Base-by-base conservation (phyloP, 2,797 vertebrate genomes). In the Iguana delicatissima region DNA sequence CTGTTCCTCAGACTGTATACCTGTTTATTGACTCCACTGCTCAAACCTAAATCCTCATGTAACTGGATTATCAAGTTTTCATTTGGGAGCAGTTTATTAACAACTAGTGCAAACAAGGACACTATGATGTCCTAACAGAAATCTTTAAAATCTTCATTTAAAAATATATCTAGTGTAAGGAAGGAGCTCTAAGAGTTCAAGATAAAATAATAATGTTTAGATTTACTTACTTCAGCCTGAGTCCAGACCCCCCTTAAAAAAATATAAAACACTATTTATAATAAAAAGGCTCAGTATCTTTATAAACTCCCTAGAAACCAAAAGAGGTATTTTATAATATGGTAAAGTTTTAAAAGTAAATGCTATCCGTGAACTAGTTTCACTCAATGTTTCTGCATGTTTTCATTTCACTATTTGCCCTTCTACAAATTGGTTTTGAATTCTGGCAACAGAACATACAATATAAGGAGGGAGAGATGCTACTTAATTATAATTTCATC, bases 341-440 rank as follows among this genome's bases (percentile, higher is more conserved):
- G 6, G 14, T n/a, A 8, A 69, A 32, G 13, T 24, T 57, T 62
- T 5, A 64, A 69, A 32, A 26, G 13, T 46, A 6, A 83, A 50
- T 69, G 6, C 38, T 29, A 69, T 26, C 29, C 29, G 32, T 32
- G 29, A 69, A 32, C 26, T 29, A 50, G 2, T 16, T 67, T 46
- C 38, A 26, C 29, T 84, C 62, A 42, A 62, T 84, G 38, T 73
- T 72, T 20, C 18, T 52, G 32, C n/a, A 73, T 52, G 18, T 55
- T 55, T 12, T 67, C n/a, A 22, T 12, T 64, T 35, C 55, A 79
- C 20, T 80, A 35, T 50, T 80, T n/a, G 18, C 22, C 4, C 50
- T 46, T 46, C 82, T 74, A 50, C 64, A 89, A 69, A 91, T 84
- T 59, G 5, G 38, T 24, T 72, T 55, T 13, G 2, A 91, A 55